Conservation (phyloP, 2,113 vertebrate genomes). For the Tenrec ecaudatus region DNA sequence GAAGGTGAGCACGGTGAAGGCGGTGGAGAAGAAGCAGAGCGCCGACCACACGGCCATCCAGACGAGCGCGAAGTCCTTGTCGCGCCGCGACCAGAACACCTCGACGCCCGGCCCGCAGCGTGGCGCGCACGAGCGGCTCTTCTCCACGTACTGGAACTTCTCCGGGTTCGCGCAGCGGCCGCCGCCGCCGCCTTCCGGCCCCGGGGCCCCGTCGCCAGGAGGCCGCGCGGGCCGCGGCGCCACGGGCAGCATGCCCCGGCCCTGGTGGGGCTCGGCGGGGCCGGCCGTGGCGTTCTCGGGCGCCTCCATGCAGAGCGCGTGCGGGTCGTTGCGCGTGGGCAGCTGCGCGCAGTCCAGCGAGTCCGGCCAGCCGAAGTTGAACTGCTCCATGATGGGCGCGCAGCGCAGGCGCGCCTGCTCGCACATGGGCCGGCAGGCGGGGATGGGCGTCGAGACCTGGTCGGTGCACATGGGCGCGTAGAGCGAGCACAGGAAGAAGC, state of each 20-base stretch:
- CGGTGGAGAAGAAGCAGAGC: constrained; percentile 96
- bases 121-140: constrained; percentile 94
- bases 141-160: constrained; percentile 97
- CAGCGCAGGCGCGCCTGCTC: constrained; percentile 96
- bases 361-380: constrained; percentile 98
- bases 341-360: constrained; percentile 95
- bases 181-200: constrained; percentile 35
- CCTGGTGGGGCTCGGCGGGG: constrained; percentile 94
- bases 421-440: constrained; percentile 99
- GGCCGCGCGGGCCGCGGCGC: constrained; percentile 89
- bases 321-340: constrained; percentile 97
- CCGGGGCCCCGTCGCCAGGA: constrained; percentile 84
- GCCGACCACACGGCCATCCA: constrained; percentile 99
- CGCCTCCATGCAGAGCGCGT: constrained; percentile 98
- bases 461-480: constrained; percentile 99
- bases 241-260: constrained; percentile 91
- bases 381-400: constrained; percentile 97
- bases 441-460: constrained; percentile 98
- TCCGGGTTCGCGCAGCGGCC: constrained; percentile 93
- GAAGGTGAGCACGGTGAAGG: constrained; percentile 98
- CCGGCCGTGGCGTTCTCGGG: constrained; percentile 95
- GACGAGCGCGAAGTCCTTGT: constrained; percentile 98
- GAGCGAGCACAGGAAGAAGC: constrained; percentile 99
- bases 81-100: constrained; percentile 95
- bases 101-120: constrained; percentile 95